phyloP scores from a whole-genome alignment of 2,113 vertebrate genomes.

The Ictidomys tridecemlineatus region DNA sequence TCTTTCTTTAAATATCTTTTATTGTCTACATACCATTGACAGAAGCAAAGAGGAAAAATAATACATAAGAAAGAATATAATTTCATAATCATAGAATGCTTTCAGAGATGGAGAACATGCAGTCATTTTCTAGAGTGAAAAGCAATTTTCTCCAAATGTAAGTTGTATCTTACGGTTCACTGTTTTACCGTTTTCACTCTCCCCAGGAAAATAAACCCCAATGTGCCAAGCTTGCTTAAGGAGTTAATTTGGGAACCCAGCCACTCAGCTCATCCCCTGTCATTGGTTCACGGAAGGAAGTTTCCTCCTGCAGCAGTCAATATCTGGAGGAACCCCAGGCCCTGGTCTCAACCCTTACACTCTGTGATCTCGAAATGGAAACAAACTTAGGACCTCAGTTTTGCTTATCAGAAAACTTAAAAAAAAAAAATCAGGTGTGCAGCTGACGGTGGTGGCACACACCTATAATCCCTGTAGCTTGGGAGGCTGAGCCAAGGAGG shows the following conservation, averaged over 20 bases:
- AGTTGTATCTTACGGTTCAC: slow-evolving; percentile 51
- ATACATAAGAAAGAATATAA: slow-evolving; percentile 44
- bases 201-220: slow-evolving; percentile 19
- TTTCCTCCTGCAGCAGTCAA: background rate
- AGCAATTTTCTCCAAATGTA: slow-evolving; percentile 63
- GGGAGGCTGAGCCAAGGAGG: no score
- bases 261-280: background rate
- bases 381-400: background rate
- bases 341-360: background rate
- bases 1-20: background rate
- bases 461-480: no score
- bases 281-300: background rate
- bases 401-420: slow-evolving; percentile 10
- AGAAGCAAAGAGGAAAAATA: slow-evolving; percentile 50
- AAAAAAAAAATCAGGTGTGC: no score
- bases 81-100: slow-evolving; percentile 55
- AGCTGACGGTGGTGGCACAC: no score
- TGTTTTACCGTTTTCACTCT: slow-evolving; percentile 43
- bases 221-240: slow-evolving; percentile 55
- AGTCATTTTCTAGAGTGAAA: slow-evolving; percentile 72
- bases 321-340: background rate
- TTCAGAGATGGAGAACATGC: slow-evolving; percentile 43
- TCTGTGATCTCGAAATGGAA: background rate
- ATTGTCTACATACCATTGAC: background rate
- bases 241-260: slow-evolving; percentile 10